Evolutionary conservation across 2,888 invertebrate genomes (phyloP), one percentile per base, ranked within the genome.

Genomic region (Eupithecia tripunctaria): DNA sequence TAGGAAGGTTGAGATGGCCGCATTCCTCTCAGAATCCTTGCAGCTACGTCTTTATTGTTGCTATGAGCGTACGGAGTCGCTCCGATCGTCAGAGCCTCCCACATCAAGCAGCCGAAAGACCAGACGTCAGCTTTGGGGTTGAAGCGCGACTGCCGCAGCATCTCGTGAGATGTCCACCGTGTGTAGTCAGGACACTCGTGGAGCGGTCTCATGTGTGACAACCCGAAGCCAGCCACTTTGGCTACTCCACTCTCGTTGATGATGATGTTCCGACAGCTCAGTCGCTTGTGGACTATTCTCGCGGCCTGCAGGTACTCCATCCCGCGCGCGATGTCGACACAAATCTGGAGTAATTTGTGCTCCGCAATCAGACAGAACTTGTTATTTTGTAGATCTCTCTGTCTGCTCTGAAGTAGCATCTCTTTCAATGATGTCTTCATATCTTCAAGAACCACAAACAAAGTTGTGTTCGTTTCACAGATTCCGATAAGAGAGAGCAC

Each of bases 141-240:
- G 79, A 95, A 96, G 67, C 96, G 95, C 68, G 96, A 96, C 81
- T 96, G 96, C 41, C 96, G 95, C 77, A 98, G 93, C 82, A 97
- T 96, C 88, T 98, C 98, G 32, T 96, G 96, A 0, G 98, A 96
- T 10, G 96, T 96, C 98, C 98, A 98, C 62, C 98, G 93, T 0
- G 96, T 96, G 80, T 96, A 96, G 83, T 98, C 97, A 1, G 96
- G 95, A 65, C 96, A 96, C 85, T 96, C 95, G 67, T 95, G 95
- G 76, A 95, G 88, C 1, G 93, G 90, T 79, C 95, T 94, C 82
- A 96, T 96, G 73, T 97, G 96, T 1, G 96, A 95, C 63, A 98
- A 92, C 0, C 97, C 98, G 85, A 97, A 97, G 18, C 97, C 96
- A 59, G 96, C 95, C 25, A 98, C 91, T 91, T 98, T 98, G 0